Evolutionary conservation across 2,113 vertebrate species (phyloP).

Genomic region (Serinus canaria): DNA sequence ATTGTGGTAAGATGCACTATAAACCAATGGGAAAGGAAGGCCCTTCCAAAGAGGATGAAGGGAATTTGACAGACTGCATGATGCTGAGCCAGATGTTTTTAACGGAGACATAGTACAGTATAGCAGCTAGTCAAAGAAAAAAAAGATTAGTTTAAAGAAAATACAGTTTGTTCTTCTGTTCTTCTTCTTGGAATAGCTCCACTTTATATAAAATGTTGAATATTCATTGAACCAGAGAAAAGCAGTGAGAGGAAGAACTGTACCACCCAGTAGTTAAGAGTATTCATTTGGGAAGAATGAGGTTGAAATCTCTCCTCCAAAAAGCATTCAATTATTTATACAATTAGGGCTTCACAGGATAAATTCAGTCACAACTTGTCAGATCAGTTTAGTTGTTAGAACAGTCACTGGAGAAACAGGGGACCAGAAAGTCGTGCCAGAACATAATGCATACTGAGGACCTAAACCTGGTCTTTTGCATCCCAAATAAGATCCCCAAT

Average conservation of each 20-base stretch:
- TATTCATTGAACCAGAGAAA: background rate
- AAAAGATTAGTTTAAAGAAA: background rate
- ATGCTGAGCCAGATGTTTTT: background rate
- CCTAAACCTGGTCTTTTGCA: background rate
- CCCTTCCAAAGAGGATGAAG: background rate
- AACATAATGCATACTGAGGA: background rate
- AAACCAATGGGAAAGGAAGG: background rate
- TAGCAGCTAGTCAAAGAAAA: background rate
- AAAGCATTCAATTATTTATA: slow-evolving; percentile 12
- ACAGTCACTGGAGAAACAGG: background rate
- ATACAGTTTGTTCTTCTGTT: background rate
- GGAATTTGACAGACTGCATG: slow-evolving; percentile 29
- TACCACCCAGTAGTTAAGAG: background rate
- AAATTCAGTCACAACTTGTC: background rate
- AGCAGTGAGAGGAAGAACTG: background rate
- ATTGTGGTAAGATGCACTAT: background rate
- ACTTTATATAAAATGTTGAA: background rate
- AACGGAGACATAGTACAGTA: background rate
- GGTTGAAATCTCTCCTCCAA: background rate
- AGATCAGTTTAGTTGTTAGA: background rate
- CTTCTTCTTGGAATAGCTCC: background rate
- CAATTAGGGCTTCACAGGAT: background rate
- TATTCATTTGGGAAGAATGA: background rate
- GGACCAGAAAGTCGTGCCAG: background rate
- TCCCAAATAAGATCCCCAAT: background rate